Evolutionary conservation across 2,888 invertebrate genomes (phyloP), one percentile per base, ranked within the genome.

Genomic region (Agrochola litura): DNA sequence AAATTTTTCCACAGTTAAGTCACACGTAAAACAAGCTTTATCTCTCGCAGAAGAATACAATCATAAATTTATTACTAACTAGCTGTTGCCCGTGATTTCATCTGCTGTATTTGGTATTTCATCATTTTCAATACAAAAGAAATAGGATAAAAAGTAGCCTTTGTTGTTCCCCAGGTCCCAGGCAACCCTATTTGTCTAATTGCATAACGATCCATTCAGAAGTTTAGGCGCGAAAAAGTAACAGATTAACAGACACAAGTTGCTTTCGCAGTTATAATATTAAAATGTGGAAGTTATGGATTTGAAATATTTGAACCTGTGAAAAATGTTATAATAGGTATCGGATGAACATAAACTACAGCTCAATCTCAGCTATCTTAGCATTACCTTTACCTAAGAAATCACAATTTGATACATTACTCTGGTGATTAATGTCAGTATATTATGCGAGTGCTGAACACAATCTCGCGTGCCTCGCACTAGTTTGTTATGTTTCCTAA

Each of bases 401-500:
- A 79, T 86, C 76, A 64, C 82, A 52, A 68, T 76, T 76, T 74
- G 66, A 80, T 82, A 77, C 70, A 70, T 56, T 52, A 65, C 56
- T 74, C 54, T 52, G 60, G 74, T 87, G 87, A 88, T 87, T 79
- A 79, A 87, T 76, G 73, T 76, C n/a, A 70, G 56, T 70, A 56
- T 73, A 77, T 72, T 82, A 84, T 72, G 77, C 73, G 82, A 85
- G 81, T 69, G 37, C 76, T 86, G 85, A 88, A 88, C 89, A 90
- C 87, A 85, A 85, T 72, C 81, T 90, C 82, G 90, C 91, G 90
- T 90, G 90, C 76, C 70, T 75, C 69, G 71, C 80, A 84, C 75
- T 85, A 87, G 88, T 90, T 90, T 85, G 79, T 86, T 73, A 81
- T 69, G 84, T 85, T 89, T 88, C 86, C 89, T 88, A 73, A 69